Evolutionary conservation across 2,797 vertebrate species (phyloP).

Genomic region (Sciurus carolinensis): DNA sequence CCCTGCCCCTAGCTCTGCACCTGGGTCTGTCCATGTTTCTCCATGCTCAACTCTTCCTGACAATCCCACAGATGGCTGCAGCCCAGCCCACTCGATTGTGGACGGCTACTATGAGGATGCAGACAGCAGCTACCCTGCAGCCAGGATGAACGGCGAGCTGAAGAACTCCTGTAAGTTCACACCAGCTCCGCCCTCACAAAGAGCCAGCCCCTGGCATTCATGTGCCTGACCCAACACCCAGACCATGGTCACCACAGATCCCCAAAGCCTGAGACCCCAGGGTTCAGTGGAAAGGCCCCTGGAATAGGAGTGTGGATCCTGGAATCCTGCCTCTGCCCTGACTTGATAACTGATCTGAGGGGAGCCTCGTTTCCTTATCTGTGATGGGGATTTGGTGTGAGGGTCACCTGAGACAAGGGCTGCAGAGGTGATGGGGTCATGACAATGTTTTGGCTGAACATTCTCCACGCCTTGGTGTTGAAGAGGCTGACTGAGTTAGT

Average conservation of each 20-base stretch:
- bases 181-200: neutral
- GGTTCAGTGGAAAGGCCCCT: neutral
- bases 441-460: neutral
- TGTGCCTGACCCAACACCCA: neutral
- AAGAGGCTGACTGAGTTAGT: neutral
- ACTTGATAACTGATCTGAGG: neutral
- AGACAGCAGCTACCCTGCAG: conserved; percentile 96
- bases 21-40: neutral
- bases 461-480: neutral
- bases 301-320: neutral
- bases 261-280: neutral
- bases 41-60: conserved; percentile 36
- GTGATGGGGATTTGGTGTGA: neutral
- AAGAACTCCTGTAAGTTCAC: conserved; percentile 95
- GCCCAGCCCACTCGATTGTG: conserved; percentile 95
- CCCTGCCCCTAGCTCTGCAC: neutral
- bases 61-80: conserved; percentile 92
- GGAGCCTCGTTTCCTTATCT: neutral
- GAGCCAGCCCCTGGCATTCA: no score
- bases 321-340: neutral
- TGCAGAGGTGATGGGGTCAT: neutral
- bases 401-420: neutral
- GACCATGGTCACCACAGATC: neutral
- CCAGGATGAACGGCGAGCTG: conserved; percentile 94
- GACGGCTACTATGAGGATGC: conserved; percentile 99